Base-by-base conservation (phyloP, 1,140 invertebrate species). In the Cotesia glomerata region DNA sequence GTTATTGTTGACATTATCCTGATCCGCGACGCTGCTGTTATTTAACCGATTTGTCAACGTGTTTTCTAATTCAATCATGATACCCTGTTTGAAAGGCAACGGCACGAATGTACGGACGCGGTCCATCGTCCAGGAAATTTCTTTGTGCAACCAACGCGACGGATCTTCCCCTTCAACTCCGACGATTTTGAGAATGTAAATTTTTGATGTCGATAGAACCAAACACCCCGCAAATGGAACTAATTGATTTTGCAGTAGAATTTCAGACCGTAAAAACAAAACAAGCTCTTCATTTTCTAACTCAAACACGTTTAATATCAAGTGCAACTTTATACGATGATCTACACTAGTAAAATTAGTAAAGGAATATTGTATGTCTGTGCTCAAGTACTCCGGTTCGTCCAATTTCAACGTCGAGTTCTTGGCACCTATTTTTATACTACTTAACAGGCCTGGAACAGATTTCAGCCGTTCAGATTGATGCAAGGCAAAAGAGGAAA, bases 251-350 rank as follows among this genome's bases (percentile, higher is more conserved):
- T 84, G 81, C 77, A 85, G 88, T 45, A 87, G 82, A 32, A 89
- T 86, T 45, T 84, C 84, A 54, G 82, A 82, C 72, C 86, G 85
- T 5, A 88, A 80, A 54, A 91, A 75, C 79, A 90, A 83, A 61
- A 88, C 83, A 5, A 90, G 82, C 67, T 89, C 86, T 82, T 91
- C 90, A 35, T 86, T 88, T 63, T 85, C 81, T 49, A 89, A 85
- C 65, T 90, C 87, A 71, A 91, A 90, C 77, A 90, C 83, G 65
- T 84, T 85, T 52, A 89, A 81, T 78, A 89, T 88, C 45, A 91
- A 85, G 79, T 89, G 88, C 1, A 90, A 78, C 76, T 90, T 91
- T 14, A 91, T 80, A 66, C 90, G 86, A 72, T 90, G 89, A 84
- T 91, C 90, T 13, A 90, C 80, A 71, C 86, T 85, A 59, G 81